Evolutionary conservation across 2,113 vertebrate species (phyloP).

Genomic region (Chrysochloris asiatica): DNA sequence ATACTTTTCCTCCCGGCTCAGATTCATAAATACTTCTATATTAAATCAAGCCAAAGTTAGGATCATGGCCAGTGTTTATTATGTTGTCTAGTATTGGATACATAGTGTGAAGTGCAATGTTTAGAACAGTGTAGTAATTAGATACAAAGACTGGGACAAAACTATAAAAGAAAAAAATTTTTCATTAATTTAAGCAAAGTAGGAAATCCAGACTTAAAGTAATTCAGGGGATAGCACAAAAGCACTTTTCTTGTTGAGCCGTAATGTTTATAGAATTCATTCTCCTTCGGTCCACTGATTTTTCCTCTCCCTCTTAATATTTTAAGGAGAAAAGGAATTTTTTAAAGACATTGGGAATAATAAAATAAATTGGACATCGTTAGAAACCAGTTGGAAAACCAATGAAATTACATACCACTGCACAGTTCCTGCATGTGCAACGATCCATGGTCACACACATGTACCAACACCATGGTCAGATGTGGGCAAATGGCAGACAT

Average conservation of each 20-base stretch:
- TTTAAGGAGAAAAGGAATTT: not conserved
- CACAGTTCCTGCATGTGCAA: not conserved
- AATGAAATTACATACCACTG: constrained; percentile 10
- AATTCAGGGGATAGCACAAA: not conserved
- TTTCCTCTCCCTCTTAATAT: constrained; percentile 12
- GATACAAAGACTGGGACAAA: constrained; percentile 38
- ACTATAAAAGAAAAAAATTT: not conserved
- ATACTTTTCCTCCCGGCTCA: not conserved
- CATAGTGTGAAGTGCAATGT: constrained; percentile 54
- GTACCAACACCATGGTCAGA: not conserved
- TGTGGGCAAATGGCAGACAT: not conserved
- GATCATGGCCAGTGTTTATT: constrained; percentile 58
- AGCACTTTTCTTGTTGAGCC: constrained; percentile 5
- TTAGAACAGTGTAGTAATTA: constrained; percentile 55
- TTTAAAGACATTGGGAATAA: not conserved
- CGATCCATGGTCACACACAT: not conserved
- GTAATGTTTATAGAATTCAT: constrained; percentile 22
- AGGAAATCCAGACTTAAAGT: constrained; percentile 36
- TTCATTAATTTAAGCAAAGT: not conserved
- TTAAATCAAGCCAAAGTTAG: constrained; percentile 60
- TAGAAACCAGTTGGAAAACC: constrained; percentile 49
- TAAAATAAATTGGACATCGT: constrained; percentile 43
- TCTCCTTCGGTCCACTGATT: constrained; percentile 27
- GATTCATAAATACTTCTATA: constrained; percentile 63
- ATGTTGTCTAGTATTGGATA: constrained; percentile 43